These are phyloP conservation scores for Syngnathus scovelli DNA, from an alignment of 2,113 vertebrate species.

Conservation along the genomic window DNA sequence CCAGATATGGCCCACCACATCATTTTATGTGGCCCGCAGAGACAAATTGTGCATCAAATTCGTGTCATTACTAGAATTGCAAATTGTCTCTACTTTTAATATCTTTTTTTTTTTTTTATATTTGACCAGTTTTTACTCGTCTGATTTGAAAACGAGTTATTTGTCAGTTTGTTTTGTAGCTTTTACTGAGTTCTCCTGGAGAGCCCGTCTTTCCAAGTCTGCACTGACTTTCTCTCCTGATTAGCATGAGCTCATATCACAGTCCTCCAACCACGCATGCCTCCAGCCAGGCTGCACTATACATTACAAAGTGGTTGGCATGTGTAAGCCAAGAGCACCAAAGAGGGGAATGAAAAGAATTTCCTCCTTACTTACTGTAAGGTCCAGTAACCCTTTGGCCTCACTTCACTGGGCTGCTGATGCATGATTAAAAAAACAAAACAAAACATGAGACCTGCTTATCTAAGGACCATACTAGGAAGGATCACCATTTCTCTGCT, in stretches of 20 bases:
- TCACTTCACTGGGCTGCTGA: constrained; percentile 9
- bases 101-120: too few species aligned
- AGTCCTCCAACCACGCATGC: constrained; percentile 19
- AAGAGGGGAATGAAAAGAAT: constrained; percentile 62
- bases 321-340: constrained; percentile 39
- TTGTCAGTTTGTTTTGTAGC: too few species aligned
- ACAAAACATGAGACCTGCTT: not conserved
- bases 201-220: not conserved
- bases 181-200: not conserved
- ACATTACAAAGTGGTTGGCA: constrained; percentile 45
- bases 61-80: too few species aligned
- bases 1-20: too few species aligned
- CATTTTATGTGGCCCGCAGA: too few species aligned
- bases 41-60: too few species aligned
- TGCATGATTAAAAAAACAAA: constrained; percentile 10
- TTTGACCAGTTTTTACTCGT: too few species aligned
- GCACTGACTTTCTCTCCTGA: constrained; percentile 8
- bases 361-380: constrained; percentile 33
- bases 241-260: constrained; percentile 34
- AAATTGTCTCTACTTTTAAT: too few species aligned
- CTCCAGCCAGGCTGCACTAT: constrained; percentile 20
- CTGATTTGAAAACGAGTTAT: too few species aligned
- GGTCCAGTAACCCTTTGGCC: constrained; percentile 26
- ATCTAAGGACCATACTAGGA: not conserved
- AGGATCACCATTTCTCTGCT: constrained; percentile 6